phyloP scores from a whole-genome alignment of 2,888 invertebrate species.

The Luffia ferchaultella region DNA sequence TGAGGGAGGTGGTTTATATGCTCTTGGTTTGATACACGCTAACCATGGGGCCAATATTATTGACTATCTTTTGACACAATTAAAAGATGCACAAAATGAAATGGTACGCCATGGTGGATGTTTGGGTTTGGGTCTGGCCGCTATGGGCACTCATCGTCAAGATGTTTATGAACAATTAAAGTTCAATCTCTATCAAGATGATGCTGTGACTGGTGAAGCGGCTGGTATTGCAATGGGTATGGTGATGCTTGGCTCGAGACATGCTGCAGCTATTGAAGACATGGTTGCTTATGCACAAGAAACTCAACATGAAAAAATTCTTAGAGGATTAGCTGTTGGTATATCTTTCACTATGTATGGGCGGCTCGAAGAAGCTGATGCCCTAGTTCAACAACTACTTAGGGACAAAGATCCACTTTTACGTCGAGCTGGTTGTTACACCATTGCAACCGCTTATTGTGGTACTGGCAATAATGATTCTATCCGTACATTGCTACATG shows the following conservation, averaged over 20 bases:
- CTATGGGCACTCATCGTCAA: constrained; percentile 96
- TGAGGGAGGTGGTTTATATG: constrained; percentile 94
- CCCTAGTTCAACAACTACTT: constrained; percentile 86
- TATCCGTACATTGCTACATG: constrained; percentile 91
- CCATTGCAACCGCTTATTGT: constrained; percentile 97
- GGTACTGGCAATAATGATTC: constrained; percentile 98
- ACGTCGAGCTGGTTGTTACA: constrained; percentile 96
- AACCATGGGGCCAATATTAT: constrained; percentile 97
- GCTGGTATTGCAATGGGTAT: constrained; percentile 99
- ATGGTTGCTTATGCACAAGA: constrained; percentile 96
- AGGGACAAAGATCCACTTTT: constrained; percentile 95
- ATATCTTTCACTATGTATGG: constrained; percentile 98
- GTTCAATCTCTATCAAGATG: constrained; percentile 97
- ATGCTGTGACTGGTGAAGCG: constrained; percentile 98
- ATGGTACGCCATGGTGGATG: constrained; percentile 98
- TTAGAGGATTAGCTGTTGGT: constrained; percentile 95
- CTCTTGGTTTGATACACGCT: constrained; percentile 96
- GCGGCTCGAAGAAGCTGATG: constrained; percentile 95
- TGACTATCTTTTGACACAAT: constrained; percentile 93
- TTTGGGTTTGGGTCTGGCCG: constrained; percentile 94
- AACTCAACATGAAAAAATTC: constrained; percentile 98
- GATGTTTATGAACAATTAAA: constrained; percentile 97
- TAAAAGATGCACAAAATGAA: constrained; percentile 96
- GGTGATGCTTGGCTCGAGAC: constrained; percentile 97
- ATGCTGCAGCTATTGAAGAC: constrained; percentile 87